A percentile compares a stretch with the other conserved stretches of the same genome.
These are phyloP conservation scores for Diploptera punctata DNA, from an alignment of 2,888 invertebrate genomes.

Conservation along the genomic window DNA sequence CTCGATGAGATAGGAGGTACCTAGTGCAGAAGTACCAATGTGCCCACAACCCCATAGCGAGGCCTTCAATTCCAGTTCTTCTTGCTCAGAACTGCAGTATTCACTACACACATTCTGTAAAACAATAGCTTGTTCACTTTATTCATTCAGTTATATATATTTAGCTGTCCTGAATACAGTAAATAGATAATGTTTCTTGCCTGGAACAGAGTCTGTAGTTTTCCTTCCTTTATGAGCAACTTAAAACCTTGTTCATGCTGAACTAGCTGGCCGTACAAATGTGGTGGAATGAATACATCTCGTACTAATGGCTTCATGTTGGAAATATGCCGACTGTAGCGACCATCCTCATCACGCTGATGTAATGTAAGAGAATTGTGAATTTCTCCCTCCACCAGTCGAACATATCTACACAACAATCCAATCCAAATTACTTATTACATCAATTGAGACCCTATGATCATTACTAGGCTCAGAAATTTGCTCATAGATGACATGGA, in stretches of 20 bases:
- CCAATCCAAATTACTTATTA: too few species aligned
- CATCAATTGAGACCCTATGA: too few species aligned
- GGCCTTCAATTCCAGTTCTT: constrained; percentile 81
- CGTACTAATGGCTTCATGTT: constrained; percentile 55
- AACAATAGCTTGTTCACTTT: too few species aligned
- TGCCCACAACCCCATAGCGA: constrained; percentile 90
- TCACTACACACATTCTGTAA: constrained; percentile 55
- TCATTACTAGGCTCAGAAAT: too few species aligned
- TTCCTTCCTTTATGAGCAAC: constrained; percentile 61
- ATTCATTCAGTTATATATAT: too few species aligned
- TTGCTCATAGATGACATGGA: too few species aligned
- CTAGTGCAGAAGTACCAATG: constrained; percentile 77
- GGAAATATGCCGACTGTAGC: constrained; percentile 72
- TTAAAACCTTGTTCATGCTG: constrained; percentile 69
- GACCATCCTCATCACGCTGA: constrained; percentile 79
- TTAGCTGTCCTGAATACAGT: too few species aligned
- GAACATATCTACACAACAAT: constrained; percentile 72
- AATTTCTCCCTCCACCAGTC: constrained; percentile 86
- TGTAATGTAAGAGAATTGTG: constrained; percentile 87
- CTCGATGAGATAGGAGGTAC: constrained; percentile 74
- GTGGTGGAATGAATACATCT: constrained; percentile 67
- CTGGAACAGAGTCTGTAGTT: constrained; percentile 58
- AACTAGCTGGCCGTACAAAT: constrained; percentile 84
- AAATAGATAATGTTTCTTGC: constrained; percentile 45
- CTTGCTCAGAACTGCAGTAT: constrained; percentile 68